Conservation (phyloP, 2,113 vertebrate species). For the Laticauda colubrina region DNA sequence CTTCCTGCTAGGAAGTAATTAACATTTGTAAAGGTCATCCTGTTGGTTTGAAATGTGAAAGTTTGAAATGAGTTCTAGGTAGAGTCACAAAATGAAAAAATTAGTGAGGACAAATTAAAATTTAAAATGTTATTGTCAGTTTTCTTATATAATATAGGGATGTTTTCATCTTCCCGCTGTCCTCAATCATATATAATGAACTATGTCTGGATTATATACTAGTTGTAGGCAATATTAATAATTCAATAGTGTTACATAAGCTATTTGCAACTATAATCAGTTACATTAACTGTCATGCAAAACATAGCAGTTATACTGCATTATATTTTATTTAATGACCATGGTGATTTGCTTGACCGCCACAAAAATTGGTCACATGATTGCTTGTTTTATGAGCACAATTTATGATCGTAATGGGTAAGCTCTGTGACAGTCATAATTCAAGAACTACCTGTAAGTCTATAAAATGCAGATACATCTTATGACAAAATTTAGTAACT, state of each 20-base stretch:
- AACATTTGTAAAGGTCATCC: not conserved
- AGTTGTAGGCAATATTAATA: not conserved
- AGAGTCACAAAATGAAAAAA: not conserved
- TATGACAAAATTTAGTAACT: not conserved
- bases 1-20: not conserved
- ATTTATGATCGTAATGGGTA: not conserved
- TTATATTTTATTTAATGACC: not conserved
- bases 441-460: not conserved
- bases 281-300: not conserved
- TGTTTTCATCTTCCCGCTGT: not conserved
- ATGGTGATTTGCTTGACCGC: not conserved
- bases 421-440: not conserved
- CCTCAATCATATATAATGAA: not conserved
- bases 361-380: not conserved
- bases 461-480: not conserved
- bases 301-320: not conserved
- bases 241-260: not conserved
- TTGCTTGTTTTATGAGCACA: not conserved
- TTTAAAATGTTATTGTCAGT: not conserved
- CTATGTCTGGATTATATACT: not conserved
- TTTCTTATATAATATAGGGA: not conserved
- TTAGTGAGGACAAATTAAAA: not conserved
- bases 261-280: not conserved
- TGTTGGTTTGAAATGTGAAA: not conserved
- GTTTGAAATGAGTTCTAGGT: not conserved